phyloP scores from a whole-genome alignment of 2,888 invertebrate species.

The Ecdyonurus torrentis region DNA sequence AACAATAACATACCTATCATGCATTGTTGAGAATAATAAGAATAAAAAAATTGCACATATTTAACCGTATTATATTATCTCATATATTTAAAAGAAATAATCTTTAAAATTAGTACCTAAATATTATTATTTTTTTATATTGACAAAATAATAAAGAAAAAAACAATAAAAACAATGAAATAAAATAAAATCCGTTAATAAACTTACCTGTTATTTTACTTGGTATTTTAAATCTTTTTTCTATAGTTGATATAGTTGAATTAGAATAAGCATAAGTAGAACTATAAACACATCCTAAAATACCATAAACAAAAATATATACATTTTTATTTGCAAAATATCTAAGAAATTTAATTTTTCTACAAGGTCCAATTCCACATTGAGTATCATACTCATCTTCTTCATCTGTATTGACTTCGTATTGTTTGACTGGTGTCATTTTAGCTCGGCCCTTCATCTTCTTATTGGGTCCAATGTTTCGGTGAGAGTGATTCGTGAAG shows the following conservation, averaged over 20 bases:
- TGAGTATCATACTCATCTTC: constrained; percentile 37
- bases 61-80: too few species aligned
- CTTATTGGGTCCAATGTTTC: background rate
- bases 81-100: too few species aligned
- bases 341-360: constrained; percentile 33
- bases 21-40: too few species aligned
- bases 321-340: constrained; percentile 38
- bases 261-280: constrained; percentile 54
- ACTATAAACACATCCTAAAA: constrained; percentile 48
- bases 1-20: too few species aligned
- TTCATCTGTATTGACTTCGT: constrained; percentile 8
- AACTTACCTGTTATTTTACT: constrained; percentile 45
- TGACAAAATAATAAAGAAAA: background rate
- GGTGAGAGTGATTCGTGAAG: too few species aligned
- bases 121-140: background rate
- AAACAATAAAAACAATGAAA: background rate
- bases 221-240: constrained; percentile 55
- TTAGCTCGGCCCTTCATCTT: background rate
- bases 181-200: too few species aligned
- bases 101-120: background rate
- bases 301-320: constrained; percentile 43
- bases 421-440: background rate
- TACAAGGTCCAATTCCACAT: constrained; percentile 44
- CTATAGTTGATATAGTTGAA: constrained; percentile 55
- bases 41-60: too few species aligned